Evolutionary conservation across 2,888 invertebrate genomes (phyloP).

Genomic region (Catotricha subobsoleta): DNA sequence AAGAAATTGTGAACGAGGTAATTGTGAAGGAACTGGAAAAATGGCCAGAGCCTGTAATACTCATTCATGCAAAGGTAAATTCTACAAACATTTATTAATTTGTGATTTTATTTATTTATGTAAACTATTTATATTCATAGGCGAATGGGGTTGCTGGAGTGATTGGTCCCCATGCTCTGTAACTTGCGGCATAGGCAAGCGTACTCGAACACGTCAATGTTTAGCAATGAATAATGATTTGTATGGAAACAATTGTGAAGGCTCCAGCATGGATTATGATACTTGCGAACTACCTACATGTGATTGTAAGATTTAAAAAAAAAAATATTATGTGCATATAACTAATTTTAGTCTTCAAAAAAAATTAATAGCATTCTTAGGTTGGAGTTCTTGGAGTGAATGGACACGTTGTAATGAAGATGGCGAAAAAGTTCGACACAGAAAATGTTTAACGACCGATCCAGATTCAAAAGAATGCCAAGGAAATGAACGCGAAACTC

Average conservation of each 20-base stretch:
- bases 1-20: slow-evolving; percentile 29
- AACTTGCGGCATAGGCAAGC: slow-evolving; percentile 51
- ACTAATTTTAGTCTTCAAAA: slow-evolving; percentile 1
- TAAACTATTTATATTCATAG: slow-evolving; percentile 21
- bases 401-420: slow-evolving; percentile 49
- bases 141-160: slow-evolving; percentile 73
- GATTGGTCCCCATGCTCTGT: slow-evolving; percentile 68
- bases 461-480: slow-evolving; percentile 43
- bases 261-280: slow-evolving; percentile 43
- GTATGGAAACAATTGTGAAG: slow-evolving; percentile 34
- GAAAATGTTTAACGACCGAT: slow-evolving; percentile 40
- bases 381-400: slow-evolving; percentile 58
- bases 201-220: slow-evolving; percentile 50
- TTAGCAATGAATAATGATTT: slow-evolving; percentile 30
- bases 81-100: neutral
- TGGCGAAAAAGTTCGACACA: slow-evolving; percentile 47
- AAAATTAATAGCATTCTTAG: slow-evolving; percentile 35
- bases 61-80: slow-evolving; percentile 45
- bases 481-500: slow-evolving; percentile 48
- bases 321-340: neutral
- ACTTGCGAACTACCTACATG: slow-evolving; percentile 53
- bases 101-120: neutral
- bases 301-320: slow-evolving; percentile 32
- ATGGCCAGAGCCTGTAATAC: slow-evolving; percentile 56
- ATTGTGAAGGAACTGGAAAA: slow-evolving; percentile 28